phyloP scores from a whole-genome alignment of 2,113 vertebrate species.

The Thunnus thynnus region DNA sequence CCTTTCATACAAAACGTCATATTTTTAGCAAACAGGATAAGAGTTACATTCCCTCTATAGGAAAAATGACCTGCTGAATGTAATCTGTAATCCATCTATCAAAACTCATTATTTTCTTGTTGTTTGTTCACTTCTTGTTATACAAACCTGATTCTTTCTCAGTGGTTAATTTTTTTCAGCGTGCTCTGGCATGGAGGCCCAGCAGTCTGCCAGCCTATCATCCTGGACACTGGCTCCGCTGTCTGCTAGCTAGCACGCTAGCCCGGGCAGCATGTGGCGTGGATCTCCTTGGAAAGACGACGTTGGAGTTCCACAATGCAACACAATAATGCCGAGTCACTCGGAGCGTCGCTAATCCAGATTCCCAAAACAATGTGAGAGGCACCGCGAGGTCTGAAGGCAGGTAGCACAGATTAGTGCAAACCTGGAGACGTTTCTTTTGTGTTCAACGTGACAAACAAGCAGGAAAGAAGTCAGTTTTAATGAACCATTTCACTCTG shows the following conservation, averaged over 20 bases:
- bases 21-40: no score
- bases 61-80: no score
- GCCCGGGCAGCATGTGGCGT: slow-evolving; percentile 91
- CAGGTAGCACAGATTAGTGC: slow-evolving; percentile 71
- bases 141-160: neutral
- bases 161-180: slow-evolving; percentile 33
- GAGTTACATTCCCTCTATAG: no score
- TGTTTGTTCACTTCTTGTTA: neutral
- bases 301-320: slow-evolving; percentile 64
- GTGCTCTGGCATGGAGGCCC: slow-evolving; percentile 35
- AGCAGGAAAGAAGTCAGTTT: slow-evolving; percentile 1
- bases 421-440: slow-evolving; percentile 28
- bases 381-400: slow-evolving; percentile 71
- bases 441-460: slow-evolving; percentile 13
- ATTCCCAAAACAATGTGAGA: slow-evolving; percentile 87
- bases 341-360: slow-evolving; percentile 67
- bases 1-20: no score
- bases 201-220: slow-evolving; percentile 52
- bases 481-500: neutral
- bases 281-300: slow-evolving; percentile 76
- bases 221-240: slow-evolving; percentile 26
- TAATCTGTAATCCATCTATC: no score
- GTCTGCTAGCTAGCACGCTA: slow-evolving; percentile 27
- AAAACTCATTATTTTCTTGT: no score
- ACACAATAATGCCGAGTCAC: slow-evolving; percentile 88